These are phyloP conservation scores for Amniataba percoides DNA, from an alignment of 2,797 vertebrate genomes.

Conservation along the genomic window DNA sequence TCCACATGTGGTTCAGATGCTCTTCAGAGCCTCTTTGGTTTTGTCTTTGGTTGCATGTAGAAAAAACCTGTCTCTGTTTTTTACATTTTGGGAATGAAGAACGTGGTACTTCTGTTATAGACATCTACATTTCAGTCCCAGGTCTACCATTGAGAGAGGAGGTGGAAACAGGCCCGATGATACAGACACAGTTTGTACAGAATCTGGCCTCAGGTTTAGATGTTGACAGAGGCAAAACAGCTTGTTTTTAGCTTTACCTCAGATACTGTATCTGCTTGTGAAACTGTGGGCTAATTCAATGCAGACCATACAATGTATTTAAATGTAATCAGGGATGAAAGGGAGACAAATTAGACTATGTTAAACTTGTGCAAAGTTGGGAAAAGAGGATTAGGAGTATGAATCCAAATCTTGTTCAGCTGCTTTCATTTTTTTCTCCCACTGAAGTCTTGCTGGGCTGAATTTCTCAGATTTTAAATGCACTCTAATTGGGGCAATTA, in stretches of 20 bases:
- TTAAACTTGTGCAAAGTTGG: slow-evolving; percentile 31
- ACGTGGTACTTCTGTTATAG: slow-evolving; percentile 77
- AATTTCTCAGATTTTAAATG: slow-evolving; percentile 57
- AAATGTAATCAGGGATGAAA: slow-evolving; percentile 45
- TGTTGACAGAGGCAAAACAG: slow-evolving; percentile 55
- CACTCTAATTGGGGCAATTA: slow-evolving; percentile 68
- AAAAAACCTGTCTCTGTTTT: slow-evolving; percentile 69
- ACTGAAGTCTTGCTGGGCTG: slow-evolving; percentile 16
- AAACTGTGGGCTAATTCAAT: slow-evolving; percentile 13
- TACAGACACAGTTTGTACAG: slow-evolving; percentile 60
- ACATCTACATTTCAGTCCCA: slow-evolving; percentile 78
- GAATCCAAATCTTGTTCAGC: slow-evolving; percentile 35
- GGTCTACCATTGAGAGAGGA: slow-evolving; percentile 73
- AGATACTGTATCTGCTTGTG: neutral
- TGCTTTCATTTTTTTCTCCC: slow-evolving; percentile 8
- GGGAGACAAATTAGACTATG: slow-evolving; percentile 36
- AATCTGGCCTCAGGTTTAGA: slow-evolving; percentile 55
- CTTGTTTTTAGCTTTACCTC: slow-evolving; percentile 43
- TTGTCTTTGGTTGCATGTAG: slow-evolving; percentile 27
- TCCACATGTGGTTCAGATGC: slow-evolving; percentile 39
- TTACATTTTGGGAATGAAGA: slow-evolving; percentile 69
- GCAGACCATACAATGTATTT: slow-evolving; percentile 5
- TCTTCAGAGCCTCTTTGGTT: slow-evolving; percentile 8
- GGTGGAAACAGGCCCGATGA: slow-evolving; percentile 71
- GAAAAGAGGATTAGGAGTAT: slow-evolving; percentile 31